Evolutionary conservation across 2,113 vertebrate genomes (phyloP).

Genomic region (Ameiurus melas): DNA sequence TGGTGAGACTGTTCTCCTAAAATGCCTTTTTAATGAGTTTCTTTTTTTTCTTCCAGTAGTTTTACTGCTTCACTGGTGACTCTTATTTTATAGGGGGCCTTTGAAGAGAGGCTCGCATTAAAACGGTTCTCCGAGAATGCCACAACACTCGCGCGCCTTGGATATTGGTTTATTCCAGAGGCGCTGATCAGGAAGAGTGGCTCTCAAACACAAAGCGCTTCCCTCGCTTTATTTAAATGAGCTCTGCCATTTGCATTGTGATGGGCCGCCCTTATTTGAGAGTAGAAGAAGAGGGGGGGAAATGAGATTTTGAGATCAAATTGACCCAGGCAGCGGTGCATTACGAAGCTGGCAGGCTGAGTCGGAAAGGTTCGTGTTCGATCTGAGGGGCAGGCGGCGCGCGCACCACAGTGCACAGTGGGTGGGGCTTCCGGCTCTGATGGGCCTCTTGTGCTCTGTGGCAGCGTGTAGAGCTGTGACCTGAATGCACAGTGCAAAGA

Average conservation of each 20-base stretch:
- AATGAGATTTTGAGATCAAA: constrained; percentile 99
- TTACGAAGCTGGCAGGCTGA: constrained; percentile 98
- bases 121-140: constrained; percentile 94
- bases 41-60: constrained; percentile 77
- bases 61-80: constrained; percentile 99
- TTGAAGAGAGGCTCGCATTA: constrained; percentile 90
- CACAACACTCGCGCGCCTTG: constrained; percentile 95
- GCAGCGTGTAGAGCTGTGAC: constrained; percentile 10
- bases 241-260: constrained; percentile 99
- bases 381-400: constrained; percentile 87
- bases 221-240: constrained; percentile 99
- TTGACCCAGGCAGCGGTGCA: constrained; percentile 99
- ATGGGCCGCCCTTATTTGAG: constrained; percentile 99
- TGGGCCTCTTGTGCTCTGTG: not conserved
- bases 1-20: constrained; percentile 98
- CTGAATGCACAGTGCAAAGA: constrained; percentile 23
- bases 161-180: constrained; percentile 99
- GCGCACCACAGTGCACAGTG: constrained; percentile 74
- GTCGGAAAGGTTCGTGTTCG: constrained; percentile 96
- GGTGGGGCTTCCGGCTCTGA: constrained; percentile 61
- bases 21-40: constrained; percentile 99
- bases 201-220: constrained; percentile 99
- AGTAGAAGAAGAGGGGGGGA: constrained; percentile 95
- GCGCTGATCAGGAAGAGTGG: constrained; percentile 99
- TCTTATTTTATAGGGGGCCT: constrained; percentile 93